phyloP scores from a whole-genome alignment of 2,888 invertebrate genomes.

The Agapostemon virescens region DNA sequence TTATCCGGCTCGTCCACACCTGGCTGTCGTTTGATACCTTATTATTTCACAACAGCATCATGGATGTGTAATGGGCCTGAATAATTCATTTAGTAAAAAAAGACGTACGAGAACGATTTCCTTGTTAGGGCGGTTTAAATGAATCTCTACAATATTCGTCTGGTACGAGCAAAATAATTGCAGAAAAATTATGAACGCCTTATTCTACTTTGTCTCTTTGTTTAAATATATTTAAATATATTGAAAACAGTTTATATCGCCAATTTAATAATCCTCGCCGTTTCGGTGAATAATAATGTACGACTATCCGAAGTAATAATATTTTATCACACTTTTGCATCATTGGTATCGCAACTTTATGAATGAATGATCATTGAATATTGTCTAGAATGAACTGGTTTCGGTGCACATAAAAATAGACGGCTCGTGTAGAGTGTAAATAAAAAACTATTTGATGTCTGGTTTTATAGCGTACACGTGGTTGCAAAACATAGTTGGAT shows the following conservation, averaged over 20 bases:
- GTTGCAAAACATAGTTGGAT: background rate
- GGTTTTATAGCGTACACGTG: background rate
- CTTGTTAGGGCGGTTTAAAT: background rate
- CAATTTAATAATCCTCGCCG: too few species aligned
- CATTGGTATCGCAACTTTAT: background rate
- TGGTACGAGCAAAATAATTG: too few species aligned
- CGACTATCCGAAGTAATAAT: background rate
- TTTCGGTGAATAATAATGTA: background rate
- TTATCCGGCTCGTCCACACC: conserved; percentile 1
- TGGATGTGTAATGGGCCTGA: background rate
- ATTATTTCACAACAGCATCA: background rate
- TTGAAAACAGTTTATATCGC: too few species aligned
- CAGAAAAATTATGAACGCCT: background rate
- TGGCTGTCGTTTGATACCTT: background rate
- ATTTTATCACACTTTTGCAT: background rate
- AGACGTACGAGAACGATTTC: background rate
- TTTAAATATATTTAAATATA: background rate
- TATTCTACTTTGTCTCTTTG: background rate
- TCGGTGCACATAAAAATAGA: background rate
- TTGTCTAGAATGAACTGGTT: background rate
- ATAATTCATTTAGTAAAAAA: background rate
- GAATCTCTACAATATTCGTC: background rate
- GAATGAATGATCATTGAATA: background rate
- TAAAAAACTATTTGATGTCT: background rate
- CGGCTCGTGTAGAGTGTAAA: background rate